Evolutionary conservation across 2,888 invertebrate genomes (phyloP), one percentile per base, ranked within the genome.

Genomic region (Oxytorus armatus): DNA sequence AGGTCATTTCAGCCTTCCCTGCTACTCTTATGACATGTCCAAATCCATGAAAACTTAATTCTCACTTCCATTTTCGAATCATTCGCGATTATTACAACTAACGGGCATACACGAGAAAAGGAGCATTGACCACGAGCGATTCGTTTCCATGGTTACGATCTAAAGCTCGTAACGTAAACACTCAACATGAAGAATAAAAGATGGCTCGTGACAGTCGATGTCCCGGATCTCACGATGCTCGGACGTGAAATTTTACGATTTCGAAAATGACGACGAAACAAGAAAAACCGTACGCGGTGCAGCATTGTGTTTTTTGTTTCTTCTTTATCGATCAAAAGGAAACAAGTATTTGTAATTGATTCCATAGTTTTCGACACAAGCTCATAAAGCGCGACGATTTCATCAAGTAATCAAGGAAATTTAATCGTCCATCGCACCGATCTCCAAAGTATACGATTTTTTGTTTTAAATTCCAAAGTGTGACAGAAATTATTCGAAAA

Each of bases 91-190:
- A 42, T n/a, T 2, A 16, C 8, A 25, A 29, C 16, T 21, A 29
- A 10, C 7, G 10, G n/a, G 21, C 33, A 16, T 42, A 44, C 10
- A 63, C 53, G 29, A 21, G n/a, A 39, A 5, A 29, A 39, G 29
- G 79, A 59, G 53, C 81, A 81, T 81, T 81, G 81, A 77, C 77
- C 74, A 74, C 59, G 69, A 29, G 77, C 55, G 66, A 18, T n/a
- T 14, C 0, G 81, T 81, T 57, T 65, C 63, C 29, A 77, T 81
- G 77, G 69, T 42, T 42, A 77, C 77, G 25, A 36, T 16, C 18
- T 14, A 8, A 23, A 18, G 49, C 33, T 25, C 14, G 5, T 53
- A 81, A 75, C 69, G 74, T 59, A 73, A 81, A 81, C 81, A 81
- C 73, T 11, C 36, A 47, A 11, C 8, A 29, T 42, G 42, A 65